Conservation (phyloP, 2,888 invertebrate species). For the Folsomia candida region DNA sequence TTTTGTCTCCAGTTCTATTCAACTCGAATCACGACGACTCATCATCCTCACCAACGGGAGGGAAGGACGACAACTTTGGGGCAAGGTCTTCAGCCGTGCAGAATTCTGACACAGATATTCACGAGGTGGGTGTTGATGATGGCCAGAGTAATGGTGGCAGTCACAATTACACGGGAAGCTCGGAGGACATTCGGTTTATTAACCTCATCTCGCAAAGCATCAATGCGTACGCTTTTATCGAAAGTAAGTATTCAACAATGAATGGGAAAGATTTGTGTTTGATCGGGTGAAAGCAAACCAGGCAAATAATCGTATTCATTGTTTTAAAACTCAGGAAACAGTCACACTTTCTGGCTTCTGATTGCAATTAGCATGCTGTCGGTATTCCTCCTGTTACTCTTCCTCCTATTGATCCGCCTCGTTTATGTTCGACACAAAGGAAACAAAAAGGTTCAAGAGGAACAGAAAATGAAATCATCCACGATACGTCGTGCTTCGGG, state of each 20-base stretch:
- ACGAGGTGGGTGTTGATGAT: background rate
- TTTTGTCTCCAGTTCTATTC: background rate
- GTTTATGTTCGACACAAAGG: constrained; percentile 28
- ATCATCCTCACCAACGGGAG: constrained; percentile 8
- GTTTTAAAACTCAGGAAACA: constrained; percentile 32
- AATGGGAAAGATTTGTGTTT: background rate
- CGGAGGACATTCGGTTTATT: constrained; percentile 40
- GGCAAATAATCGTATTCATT: background rate
- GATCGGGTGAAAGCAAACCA: background rate
- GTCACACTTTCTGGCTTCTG: constrained; percentile 40
- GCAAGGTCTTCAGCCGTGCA: constrained; percentile 38
- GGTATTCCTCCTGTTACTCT: constrained; percentile 35
- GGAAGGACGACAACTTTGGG: constrained; percentile 25
- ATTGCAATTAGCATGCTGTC: constrained; percentile 38
- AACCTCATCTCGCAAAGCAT: constrained; percentile 45
- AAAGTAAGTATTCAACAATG: constrained; percentile 28
- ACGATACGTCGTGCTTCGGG: constrained; percentile 37
- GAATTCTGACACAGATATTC: constrained; percentile 24
- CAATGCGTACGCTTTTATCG: constrained; percentile 42
- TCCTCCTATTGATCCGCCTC: constrained; percentile 34
- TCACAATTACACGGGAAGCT: constrained; percentile 25
- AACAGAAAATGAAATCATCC: constrained; percentile 25
- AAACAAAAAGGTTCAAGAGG: constrained; percentile 22
- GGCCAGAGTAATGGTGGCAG: constrained; percentile 16
- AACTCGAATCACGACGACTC: constrained; percentile 9